Base-by-base conservation (phyloP, 2,888 invertebrate species). In the Sesia apiformis region DNA sequence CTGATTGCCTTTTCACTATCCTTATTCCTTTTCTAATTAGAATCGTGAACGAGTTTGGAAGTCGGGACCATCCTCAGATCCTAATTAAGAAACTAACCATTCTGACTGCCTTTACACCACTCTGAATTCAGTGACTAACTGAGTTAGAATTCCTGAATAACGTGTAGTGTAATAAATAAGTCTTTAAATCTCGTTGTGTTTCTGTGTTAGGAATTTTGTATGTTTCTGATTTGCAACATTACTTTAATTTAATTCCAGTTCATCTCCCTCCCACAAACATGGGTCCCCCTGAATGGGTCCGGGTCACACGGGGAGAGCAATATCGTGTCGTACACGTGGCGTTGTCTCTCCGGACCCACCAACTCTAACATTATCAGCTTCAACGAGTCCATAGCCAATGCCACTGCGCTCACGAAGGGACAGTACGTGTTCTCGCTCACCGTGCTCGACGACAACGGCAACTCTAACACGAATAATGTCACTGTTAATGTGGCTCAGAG, bases 381-480 rank as follows among this genome's bases (percentile, higher is more conserved):
- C 58, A 94, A 94, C 74, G 90, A 91, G 68, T 92, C 93, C 0
- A 78, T 92, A 53, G 94, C 95, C 5, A 96, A 96, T 78, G 94
- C 95, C 0, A 95, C 96, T 0, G 91, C 91, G 0, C 88, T 97
- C 46, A 96, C 96, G 0, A 94, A 96, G 69, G 98, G 98, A 0
- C 92, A 93, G 56, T 98, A 98, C 71, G 87, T 92, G 55, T 95
- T 97, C 76, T 93, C 93, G 69, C 81, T 97, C 58, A 94, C 93
- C n/a, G 96, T 97, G 0, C 91, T 93, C 6, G 96, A 97, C 78
- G 95, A 95, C 67, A 95, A 94, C 67, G 95, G 94, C 53, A 95
- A 96, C 69, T 93, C 93, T n/a, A 95, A 94, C 50, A 91, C 91
- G 6, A 94, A 94, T 76, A 91, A 90, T 53, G 93, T 95, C 50